Evolutionary conservation across 92 coral and sea anemone species (phyloP).

Genomic region (Porites lobata): DNA sequence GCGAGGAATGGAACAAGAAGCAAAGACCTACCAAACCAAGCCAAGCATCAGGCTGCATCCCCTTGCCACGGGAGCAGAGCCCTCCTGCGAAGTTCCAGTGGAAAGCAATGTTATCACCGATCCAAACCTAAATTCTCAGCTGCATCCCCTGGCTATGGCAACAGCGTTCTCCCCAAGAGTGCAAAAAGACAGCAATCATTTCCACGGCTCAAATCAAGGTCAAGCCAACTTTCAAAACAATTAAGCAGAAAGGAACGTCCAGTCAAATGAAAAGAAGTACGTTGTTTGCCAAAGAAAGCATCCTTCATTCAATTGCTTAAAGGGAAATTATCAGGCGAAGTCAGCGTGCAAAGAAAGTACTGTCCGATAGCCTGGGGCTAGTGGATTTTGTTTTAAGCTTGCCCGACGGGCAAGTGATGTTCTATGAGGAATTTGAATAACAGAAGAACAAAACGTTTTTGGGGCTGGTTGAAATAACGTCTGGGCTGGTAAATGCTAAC

Average conservation of each 20-base stretch:
- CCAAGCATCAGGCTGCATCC: constrained; percentile 2
- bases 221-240: background rate
- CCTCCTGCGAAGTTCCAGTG: background rate
- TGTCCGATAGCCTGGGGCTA: too few species aligned
- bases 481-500: too few species aligned
- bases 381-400: too few species aligned
- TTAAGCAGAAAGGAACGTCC: background rate
- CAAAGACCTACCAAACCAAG: background rate
- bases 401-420: too few species aligned
- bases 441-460: too few species aligned
- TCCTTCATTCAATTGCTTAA: constrained; percentile 40
- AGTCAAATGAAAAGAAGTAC: background rate
- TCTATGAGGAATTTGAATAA: too few species aligned
- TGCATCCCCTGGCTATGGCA: too few species aligned
- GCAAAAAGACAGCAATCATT: background rate
- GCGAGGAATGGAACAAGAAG: constrained; percentile 30
- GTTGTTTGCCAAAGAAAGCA: constrained; percentile 3
- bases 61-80: background rate
- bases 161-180: background rate
- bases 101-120: background rate
- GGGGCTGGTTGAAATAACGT: too few species aligned
- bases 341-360: too few species aligned
- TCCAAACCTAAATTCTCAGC: background rate
- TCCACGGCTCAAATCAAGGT: background rate
- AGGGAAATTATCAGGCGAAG: constrained; percentile 31